Base-by-base conservation (phyloP, 2,888 invertebrate genomes). In the Drosophila putrida region DNA sequence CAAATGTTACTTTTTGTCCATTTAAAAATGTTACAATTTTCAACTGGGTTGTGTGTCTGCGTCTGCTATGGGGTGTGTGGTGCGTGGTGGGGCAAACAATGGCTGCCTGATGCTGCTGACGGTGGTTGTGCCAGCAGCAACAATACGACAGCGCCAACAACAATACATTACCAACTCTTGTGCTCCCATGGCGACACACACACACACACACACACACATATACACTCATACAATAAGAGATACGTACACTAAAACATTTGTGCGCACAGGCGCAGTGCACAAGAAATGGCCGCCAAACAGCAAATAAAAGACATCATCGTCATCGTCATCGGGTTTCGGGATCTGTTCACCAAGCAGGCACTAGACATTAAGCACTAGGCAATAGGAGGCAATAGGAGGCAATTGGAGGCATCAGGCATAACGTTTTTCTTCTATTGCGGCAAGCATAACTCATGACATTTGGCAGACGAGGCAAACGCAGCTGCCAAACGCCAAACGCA, bases 361-460 rank as follows among this genome's bases (percentile, higher is more conserved):
- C 4, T 36, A 35, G 39, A 15, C 46, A 38, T n/a, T n/a, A 36
- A 35, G 35, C 36, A 61, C 13, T 10, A 46, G 11, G 39, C 10
- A 13, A 41, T 41, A 41, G 41, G 51, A 46, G 41, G 47, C 47
- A 31, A 33, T 27, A 36, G 53, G 6, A 47, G 46, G 39, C 50
- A 60, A 13, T 10, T 33, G 6, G 33, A 39, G 6, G 33, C 46
- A 49, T 36, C 35, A 8, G 41, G 35, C 35, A 68, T 41, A 54
- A 75, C 57, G 80, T 75, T 66, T 83, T 69, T 78, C 55, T 80
- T 67, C 78, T 38, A 70, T 80, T 72, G 72, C 72, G 53, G 71
- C 70, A 61, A 77, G 71, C 81, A 87, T 89, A 89, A 78, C 79
- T 89, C 84, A 80, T 89, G 89, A 85, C 78, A 80, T 89, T 89